Evolutionary conservation across 2,113 vertebrate genomes (phyloP).

Genomic region (Deroptyus accipitrinus): DNA sequence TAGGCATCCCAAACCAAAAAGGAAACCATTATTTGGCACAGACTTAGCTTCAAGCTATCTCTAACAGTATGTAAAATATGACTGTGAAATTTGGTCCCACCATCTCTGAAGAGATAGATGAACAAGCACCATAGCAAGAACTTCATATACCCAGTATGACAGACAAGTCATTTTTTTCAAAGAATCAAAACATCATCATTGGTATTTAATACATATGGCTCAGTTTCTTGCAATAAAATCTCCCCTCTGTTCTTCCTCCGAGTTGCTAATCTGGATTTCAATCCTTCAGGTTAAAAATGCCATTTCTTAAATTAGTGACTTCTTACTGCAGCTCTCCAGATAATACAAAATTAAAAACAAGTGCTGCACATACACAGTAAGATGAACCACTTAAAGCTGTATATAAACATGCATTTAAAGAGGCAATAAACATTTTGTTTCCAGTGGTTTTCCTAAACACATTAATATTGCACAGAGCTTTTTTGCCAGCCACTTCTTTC

Average conservation of each 20-base stretch:
- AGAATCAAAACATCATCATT: not conserved
- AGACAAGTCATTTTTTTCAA: not conserved
- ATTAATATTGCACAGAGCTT: constrained; percentile 33
- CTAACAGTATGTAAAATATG: not conserved
- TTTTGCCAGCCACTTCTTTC: constrained; percentile 31
- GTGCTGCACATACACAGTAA: not conserved
- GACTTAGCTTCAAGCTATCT: not conserved
- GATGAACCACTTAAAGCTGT: constrained; percentile 38
- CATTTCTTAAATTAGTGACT: constrained; percentile 14
- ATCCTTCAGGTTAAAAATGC: constrained; percentile 17
- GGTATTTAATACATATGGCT: not conserved
- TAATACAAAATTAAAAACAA: constrained; percentile 44
- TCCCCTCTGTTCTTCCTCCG: not conserved
- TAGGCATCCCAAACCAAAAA: not conserved
- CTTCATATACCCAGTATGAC: not conserved
- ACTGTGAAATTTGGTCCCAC: not conserved
- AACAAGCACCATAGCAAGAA: not conserved
- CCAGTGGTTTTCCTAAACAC: constrained; percentile 48
- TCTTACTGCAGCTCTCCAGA: constrained; percentile 20
- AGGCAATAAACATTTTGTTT: constrained; percentile 51
- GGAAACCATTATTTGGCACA: not conserved
- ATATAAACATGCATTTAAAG: constrained; percentile 10
- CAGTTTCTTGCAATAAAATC: constrained; percentile 4
- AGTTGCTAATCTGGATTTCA: constrained; percentile 23
- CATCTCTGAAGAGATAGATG: not conserved